phyloP scores from a whole-genome alignment of 2,797 vertebrate species.

The Myotis pilosus region DNA sequence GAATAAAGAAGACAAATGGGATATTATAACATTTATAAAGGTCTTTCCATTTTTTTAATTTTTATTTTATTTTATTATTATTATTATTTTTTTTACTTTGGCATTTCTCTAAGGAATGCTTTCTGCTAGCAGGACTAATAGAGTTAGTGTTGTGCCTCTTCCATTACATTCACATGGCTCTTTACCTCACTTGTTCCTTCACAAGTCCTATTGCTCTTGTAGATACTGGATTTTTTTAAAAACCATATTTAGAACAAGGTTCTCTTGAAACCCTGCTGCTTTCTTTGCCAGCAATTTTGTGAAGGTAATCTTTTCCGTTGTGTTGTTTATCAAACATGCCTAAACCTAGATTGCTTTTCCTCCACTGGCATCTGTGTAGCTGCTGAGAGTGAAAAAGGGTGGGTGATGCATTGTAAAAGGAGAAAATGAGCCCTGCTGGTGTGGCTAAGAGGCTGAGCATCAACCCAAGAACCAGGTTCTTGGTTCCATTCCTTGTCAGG shows the following conservation, averaged over 20 bases:
- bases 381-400: not conserved
- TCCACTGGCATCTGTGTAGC: not conserved
- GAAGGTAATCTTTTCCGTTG: not conserved
- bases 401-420: not conserved
- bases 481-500: no score
- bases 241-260: not conserved
- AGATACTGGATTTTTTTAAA: not conserved
- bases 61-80: no score
- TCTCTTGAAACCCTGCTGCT: not conserved
- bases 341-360: not conserved
- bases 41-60: not conserved
- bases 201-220: not conserved
- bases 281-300: not conserved
- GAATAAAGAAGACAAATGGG: not conserved
- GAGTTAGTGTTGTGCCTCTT: not conserved
- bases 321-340: not conserved
- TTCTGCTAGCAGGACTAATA: not conserved
- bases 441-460: no score
- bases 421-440: no score
- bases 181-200: not conserved
- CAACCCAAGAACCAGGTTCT: no score
- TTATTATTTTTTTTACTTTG: not conserved
- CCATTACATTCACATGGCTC: not conserved
- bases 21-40: slow-evolving; percentile 1
- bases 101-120: not conserved